Conservation (phyloP, 2,797 vertebrate genomes). For the Paedocypris micromegethes region DNA sequence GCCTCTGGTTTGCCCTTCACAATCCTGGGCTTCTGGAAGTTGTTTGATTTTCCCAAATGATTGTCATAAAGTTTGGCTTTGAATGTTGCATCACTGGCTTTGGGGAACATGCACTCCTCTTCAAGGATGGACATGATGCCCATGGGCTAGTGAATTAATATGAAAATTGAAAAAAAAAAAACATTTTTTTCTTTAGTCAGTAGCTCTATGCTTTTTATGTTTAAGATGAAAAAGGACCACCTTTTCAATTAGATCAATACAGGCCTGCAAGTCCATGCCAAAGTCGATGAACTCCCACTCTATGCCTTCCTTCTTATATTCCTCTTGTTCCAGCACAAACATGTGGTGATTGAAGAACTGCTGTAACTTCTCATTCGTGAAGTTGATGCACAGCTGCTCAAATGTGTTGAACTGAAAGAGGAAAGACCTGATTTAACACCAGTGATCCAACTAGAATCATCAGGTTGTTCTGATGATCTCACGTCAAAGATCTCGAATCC, state of each 20-base stretch:
- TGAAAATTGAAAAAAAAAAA: no score
- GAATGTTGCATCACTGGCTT: constrained; percentile 72
- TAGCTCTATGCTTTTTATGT: no score
- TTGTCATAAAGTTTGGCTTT: constrained; percentile 63
- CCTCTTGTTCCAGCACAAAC: constrained; percentile 72
- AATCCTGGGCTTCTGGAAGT: constrained; percentile 69
- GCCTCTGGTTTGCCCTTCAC: constrained; percentile 73
- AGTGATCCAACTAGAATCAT: constrained; percentile 69
- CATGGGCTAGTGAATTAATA: no score
- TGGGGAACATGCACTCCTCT: constrained; percentile 89
- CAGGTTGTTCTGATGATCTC: constrained; percentile 43
- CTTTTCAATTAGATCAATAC: constrained; percentile 76
- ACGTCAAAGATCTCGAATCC: constrained; percentile 81
- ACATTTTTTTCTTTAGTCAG: no score
- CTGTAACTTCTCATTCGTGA: no score
- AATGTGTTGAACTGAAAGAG: not conserved
- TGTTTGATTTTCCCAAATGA: constrained; percentile 75
- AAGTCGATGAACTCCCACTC: constrained; percentile 74
- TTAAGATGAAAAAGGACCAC: constrained; percentile 39
- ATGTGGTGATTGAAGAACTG: constrained; percentile 47
- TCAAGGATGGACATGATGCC: constrained; percentile 82
- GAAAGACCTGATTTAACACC: constrained; percentile 62
- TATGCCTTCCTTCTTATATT: constrained; percentile 72
- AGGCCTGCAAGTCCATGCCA: constrained; percentile 72
- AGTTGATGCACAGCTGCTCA: constrained; percentile 62